A percentile compares a stretch with the other conserved stretches of the same genome.
These are phyloP conservation scores for Zosterops borbonicus DNA, from an alignment of 2,113 vertebrate genomes.

Conservation along the genomic window DNA sequence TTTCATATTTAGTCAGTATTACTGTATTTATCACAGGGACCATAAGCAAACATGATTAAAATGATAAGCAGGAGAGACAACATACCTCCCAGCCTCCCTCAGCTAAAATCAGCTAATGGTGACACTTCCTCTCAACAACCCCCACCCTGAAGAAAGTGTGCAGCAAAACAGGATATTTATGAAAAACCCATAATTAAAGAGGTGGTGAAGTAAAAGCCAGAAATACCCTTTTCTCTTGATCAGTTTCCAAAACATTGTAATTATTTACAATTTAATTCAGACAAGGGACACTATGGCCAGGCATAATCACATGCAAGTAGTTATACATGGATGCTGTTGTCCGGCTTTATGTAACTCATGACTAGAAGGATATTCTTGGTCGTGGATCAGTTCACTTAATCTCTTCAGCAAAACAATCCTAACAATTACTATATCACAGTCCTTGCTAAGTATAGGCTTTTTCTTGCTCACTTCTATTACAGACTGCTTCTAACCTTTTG, in stretches of 20 bases:
- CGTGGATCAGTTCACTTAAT: background rate
- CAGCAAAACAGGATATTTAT: slow-evolving; percentile 50
- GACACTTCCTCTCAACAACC: background rate
- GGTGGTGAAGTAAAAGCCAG: background rate
- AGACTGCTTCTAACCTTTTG: background rate
- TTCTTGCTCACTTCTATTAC: background rate
- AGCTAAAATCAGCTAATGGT: slow-evolving; percentile 21
- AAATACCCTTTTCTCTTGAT: background rate
- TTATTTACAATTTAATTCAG: background rate
- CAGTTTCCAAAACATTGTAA: background rate
- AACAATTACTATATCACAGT: background rate
- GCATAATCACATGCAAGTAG: background rate
- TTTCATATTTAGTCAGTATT: slow-evolving; percentile 41
- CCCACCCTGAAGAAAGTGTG: slow-evolving; percentile 1
- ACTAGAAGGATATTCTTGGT: background rate
- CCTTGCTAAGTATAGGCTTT: background rate
- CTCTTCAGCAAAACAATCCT: background rate
- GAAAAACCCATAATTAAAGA: background rate
- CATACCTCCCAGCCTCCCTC: background rate
- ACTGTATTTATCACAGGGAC: slow-evolving; percentile 24
- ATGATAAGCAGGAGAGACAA: slow-evolving; percentile 48
- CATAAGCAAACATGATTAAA: slow-evolving; percentile 19
- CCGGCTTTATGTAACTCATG: background rate
- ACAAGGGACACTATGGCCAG: background rate
- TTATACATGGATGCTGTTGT: background rate